Evolutionary conservation across 2,888 invertebrate species (phyloP), one percentile per base, ranked within the genome.

Genomic region (Apodemia mormo): DNA sequence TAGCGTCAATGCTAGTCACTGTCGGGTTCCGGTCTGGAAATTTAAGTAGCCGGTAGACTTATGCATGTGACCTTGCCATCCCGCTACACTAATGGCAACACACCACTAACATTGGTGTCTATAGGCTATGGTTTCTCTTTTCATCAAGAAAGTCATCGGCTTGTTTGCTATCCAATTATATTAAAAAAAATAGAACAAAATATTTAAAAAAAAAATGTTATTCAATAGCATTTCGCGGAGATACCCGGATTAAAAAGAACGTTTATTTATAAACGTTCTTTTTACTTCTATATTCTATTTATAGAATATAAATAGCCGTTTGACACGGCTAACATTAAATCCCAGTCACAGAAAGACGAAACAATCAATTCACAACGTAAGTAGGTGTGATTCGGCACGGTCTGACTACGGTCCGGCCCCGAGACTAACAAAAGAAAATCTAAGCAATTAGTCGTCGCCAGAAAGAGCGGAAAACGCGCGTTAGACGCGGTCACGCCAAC

Each of bases 371-470:
- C 89, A 89, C 84, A 81, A 85, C 86, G 90, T 92, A 92, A 93
- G 92, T 93, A 93, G 91, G 92, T 89, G 90, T 82, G 85, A 93
- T 92, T 92, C 88, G 92, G 83, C 85, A 88, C 89, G 92, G 90
- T 85, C 87, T 81, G 84, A 83, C 85, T 85, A 81, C 88, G 86
- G 82, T 85, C 85, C 85, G 86, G 89, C 89, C 87, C 89, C 92
- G 90, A 88, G 90, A 92, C 92, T 89, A 92, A 92, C 92, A 91
- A 92, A 92, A 92, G 92, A 89, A 93, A 92, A 92, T 92, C 91
- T 91, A 90, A 92, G 92, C 92, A 93, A 93, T 93, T 93, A 93
- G 92, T 92, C 92, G 92, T 87, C 92, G 91, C 87, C 90, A 87
- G 92, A 90, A 93, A 93, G 92, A 92, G 92, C 92, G 92, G 92